Evolutionary conservation across 2,113 vertebrate species (phyloP), one percentile per base, ranked within the genome.

Genomic region (Pyxicephalus adspersus): DNA sequence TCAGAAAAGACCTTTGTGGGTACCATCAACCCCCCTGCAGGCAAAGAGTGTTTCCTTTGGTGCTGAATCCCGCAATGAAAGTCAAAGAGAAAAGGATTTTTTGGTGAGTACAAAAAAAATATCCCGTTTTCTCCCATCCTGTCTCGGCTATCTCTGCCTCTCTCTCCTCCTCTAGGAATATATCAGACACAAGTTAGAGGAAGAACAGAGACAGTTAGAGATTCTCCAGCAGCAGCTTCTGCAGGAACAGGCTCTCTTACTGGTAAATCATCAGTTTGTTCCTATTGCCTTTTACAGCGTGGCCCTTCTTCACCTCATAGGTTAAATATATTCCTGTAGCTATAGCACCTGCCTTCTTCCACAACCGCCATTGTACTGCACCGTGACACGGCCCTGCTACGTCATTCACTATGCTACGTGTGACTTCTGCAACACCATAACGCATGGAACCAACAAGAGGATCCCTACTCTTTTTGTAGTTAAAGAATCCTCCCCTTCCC

Each of bases 151-250:
- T 73, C 72, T 74, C 55, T 84, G 77, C 20, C 81, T 84, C 77
- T 84, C 83, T 77, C 55, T 76, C 85, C 4, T 82, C 89, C 81
- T 85, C 83, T 90, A 96, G 95, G 95, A 97, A 84, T 97, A 96
- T 91, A 97, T 97, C 84, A 95, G 95, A 87, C 94, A 96, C 86
- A 96, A 96, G 91, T 93, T 97, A 89, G 96, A 97, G 88, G 95
- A 97, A 85, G 96, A 96, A 88, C 96, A 97, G 91, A 91, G 95
- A 65, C 95, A 97, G 89, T 94, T 97, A 90, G 96, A 97, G 90
- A 95, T 96, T 85, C 94, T 97, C 65, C 96, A 97, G 90, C 96
- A 97, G 92, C 96, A 97, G 92, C 87, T 97, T 87, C 95, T 97
- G 85, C 96, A 97, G 92, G 96, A 97, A 89, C 96, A 97, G 89